These are phyloP conservation scores for Ganaspis sp. DNA, from an alignment of 1,140 invertebrate species.

Conservation along the genomic window DNA sequence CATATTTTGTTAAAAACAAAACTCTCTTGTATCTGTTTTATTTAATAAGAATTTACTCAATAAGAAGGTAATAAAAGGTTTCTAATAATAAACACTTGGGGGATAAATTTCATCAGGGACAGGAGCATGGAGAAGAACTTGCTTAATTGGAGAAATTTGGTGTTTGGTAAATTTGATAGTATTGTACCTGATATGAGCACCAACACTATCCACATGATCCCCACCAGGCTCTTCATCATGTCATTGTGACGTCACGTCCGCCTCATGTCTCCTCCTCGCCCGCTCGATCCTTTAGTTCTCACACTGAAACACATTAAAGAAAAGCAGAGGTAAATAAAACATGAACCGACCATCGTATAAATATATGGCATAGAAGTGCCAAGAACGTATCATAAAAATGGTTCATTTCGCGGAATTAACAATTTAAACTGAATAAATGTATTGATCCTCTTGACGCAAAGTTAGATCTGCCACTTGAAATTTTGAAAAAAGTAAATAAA, in stretches of 20 bases:
- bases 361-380: background rate
- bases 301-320: conserved; percentile 56
- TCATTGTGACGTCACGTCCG: conserved; percentile 77
- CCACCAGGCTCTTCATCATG: conserved; percentile 79
- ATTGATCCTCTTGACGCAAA: too few species aligned
- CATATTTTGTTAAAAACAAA: too few species aligned
- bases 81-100: too few species aligned
- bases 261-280: conserved; percentile 73
- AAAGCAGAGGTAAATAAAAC: background rate
- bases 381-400: background rate
- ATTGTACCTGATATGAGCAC: conserved; percentile 78
- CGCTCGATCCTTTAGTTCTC: conserved; percentile 62
- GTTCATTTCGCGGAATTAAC: background rate
- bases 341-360: background rate
- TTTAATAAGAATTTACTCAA: too few species aligned
- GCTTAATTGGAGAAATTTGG: background rate
- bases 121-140: too few species aligned
- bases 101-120: background rate
- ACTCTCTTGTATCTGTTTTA: too few species aligned
- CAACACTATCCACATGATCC: conserved; percentile 80
- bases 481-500: too few species aligned
- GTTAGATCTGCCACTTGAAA: too few species aligned
- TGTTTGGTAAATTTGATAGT: background rate
- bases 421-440: too few species aligned
- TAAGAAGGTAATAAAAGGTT: too few species aligned